Base-by-base conservation (phyloP, 1,140 invertebrate genomes). In the Globodera ellingtonae region DNA sequence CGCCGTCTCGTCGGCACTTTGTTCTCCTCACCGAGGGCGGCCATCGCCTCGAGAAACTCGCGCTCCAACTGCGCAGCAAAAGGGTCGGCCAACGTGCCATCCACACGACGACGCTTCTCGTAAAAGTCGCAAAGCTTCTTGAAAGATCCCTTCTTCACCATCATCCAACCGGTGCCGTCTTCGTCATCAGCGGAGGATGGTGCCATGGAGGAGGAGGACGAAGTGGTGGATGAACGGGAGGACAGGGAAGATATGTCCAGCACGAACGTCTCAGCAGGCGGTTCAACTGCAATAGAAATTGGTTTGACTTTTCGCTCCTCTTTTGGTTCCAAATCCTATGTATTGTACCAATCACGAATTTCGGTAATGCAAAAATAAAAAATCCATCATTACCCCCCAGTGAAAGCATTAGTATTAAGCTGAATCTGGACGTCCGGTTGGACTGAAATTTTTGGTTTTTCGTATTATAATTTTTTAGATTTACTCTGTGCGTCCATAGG, bases 101-200 rank as follows among this genome's bases (percentile, higher is more conserved):
- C 75, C 48, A 77, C 21, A 47, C 75, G 70, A 47, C 75, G 79
- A 0, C 79, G 75, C 59, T 80, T 80, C 24, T 69, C 76, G 50
- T 80, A 81, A 44, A 67, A 69, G 59, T 81, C 79, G 69, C 75
- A 81, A 35, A 79, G 59, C 15, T 65, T n/a, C 75, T 79, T 72
- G 35, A 74, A 79, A 35, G 78, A 79, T 46, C 50, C 56, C n/a
- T 83, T 52, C 24, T 83, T 81, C 24, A 81, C 74, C 8, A 79
- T 72, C 65, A 83, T 82, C 80, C 80, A 81, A 8, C 71, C 65
- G 35, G 35, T 35, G 65, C 35, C 50, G 46, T 79, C 79, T 18
- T 80, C 78, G 67, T 75, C 35, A 77, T 79, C 78, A 15, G 18
- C 56, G 73, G 59, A 13, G 9, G 15, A 44, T 44, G 50, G 59